Conservation (phyloP, 2,888 invertebrate genomes). For the Phengaris alcon region DNA sequence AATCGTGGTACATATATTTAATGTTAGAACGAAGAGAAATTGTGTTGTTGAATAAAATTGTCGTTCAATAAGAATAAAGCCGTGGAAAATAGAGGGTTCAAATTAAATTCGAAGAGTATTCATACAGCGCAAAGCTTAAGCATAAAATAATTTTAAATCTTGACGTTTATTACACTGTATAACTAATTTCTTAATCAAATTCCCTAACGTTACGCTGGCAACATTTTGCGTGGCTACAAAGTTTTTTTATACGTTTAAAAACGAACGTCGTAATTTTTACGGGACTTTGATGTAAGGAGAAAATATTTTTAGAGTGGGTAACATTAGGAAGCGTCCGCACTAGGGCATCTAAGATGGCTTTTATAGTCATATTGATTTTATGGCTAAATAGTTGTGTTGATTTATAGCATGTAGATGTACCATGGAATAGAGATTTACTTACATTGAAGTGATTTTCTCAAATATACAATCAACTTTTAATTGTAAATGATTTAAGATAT, state of each 20-base stretch:
- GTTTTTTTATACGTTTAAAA: conserved; percentile 35
- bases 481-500: too few species aligned
- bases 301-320: conserved; percentile 19
- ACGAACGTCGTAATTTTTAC: conserved; percentile 38
- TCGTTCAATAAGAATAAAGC: too few species aligned
- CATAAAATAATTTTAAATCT: background rate
- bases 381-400: too few species aligned
- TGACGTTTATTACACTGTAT: background rate
- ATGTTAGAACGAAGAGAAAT: too few species aligned
- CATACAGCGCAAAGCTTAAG: background rate
- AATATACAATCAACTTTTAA: too few species aligned
- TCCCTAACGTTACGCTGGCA: background rate
- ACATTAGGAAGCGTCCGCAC: background rate
- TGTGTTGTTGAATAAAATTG: too few species aligned
- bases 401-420: too few species aligned
- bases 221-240: conserved; percentile 8
- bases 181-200: conserved; percentile 5
- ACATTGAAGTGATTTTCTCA: too few species aligned
- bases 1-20: background rate
- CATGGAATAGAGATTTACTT: too few species aligned
- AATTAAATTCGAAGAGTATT: background rate
- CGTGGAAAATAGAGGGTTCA: background rate
- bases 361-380: too few species aligned
- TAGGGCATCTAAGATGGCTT: background rate
- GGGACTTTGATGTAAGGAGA: conserved; percentile 30